Percentiles rank a stretch among this genome's conserved stretches.
Conservation (phyloP, 2,113 vertebrate genomes). For the Lichenostomus cassidix region DNA sequence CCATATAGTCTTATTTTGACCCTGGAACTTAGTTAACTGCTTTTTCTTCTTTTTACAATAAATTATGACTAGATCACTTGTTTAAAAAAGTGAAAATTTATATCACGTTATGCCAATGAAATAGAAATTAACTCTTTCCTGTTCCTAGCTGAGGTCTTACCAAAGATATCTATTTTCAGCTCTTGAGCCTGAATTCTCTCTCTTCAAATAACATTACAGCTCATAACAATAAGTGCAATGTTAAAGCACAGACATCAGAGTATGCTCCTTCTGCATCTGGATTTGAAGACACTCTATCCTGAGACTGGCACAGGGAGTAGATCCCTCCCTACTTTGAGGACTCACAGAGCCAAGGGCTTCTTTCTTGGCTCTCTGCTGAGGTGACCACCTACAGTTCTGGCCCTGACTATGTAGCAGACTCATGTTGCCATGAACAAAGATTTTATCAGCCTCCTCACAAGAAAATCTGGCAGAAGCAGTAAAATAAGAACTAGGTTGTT, state of each 20-base stretch:
- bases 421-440: rapidly evolving
- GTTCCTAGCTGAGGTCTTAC: background rate
- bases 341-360: background rate
- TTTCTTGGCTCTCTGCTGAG: background rate
- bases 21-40: background rate
- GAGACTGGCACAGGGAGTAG: background rate
- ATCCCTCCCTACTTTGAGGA: background rate
- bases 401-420: background rate
- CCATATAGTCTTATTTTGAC: background rate
- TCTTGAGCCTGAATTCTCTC: background rate
- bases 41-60: background rate
- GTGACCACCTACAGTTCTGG: background rate
- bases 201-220: background rate
- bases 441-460: background rate
- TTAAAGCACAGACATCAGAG: background rate
- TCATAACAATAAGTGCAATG: background rate
- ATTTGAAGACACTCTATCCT: background rate
- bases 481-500: background rate
- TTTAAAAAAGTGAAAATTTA: background rate
- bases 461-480: background rate
- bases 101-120: background rate
- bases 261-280: background rate
- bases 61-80: background rate
- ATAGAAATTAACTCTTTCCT: background rate
- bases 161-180: background rate